Evolutionary conservation across 2,113 vertebrate species (phyloP).

Genomic region (Dermatemys mawii): DNA sequence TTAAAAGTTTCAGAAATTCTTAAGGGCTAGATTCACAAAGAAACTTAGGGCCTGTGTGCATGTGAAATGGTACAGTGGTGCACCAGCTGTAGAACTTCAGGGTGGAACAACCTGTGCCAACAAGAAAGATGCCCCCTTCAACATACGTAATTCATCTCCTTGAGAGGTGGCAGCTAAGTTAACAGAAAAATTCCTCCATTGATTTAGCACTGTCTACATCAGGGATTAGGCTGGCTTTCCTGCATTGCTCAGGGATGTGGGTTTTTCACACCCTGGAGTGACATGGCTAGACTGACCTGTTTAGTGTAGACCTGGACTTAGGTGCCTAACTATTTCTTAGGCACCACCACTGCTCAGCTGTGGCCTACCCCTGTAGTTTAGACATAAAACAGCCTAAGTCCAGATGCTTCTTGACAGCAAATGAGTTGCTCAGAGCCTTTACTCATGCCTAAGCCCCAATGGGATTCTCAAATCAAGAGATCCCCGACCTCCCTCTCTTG

Average conservation of each 20-base stretch:
- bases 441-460: background rate
- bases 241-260: background rate
- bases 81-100: background rate
- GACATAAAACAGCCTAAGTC: background rate
- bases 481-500: background rate
- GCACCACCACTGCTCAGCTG: background rate
- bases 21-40: background rate
- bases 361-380: background rate
- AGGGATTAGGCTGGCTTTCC: background rate
- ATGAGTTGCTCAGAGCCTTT: background rate
- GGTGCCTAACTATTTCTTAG: background rate
- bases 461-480: background rate
- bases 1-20: background rate
- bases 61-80: too few species aligned
- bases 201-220: background rate
- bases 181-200: background rate
- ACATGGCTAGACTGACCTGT: background rate
- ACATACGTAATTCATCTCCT: background rate
- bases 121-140: background rate
- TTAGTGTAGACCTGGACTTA: background rate
- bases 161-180: background rate
- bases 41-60: background rate
- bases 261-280: background rate
- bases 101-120: background rate
- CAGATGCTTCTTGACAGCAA: too few species aligned